Evolutionary conservation across 2,888 invertebrate genomes (phyloP), one percentile per base, ranked within the genome.

Genomic region (Slavum lentiscoides): DNA sequence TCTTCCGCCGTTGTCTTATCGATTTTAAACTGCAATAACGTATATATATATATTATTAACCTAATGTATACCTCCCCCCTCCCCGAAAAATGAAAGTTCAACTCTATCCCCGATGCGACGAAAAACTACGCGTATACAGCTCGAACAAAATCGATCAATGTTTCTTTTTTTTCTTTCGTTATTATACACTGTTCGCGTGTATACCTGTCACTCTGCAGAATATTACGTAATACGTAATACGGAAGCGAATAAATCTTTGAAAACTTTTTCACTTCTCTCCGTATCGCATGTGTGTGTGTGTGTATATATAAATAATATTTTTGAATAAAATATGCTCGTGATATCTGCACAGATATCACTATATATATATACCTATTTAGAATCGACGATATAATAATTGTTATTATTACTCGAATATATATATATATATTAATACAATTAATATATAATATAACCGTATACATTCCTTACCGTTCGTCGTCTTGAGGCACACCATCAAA

Each of bases 51-150:
- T 30, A 30, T 30, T 69, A 37, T 37, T 19, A 53, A 5, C 19
- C 17, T 62, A 30, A 30, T 62, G 62, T 69, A n/a, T 30, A 55
- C 68, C n/a, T n/a, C n/a, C n/a, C n/a, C n/a, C n/a, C n/a, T n/a
- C n/a, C 30, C 30, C 30, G 4, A 30, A 30, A 30, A 53, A 69
- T 69, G 53, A 55, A 69, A 69, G 53, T 37, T 69, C 30, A 69
- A 55, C 55, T 55, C 5, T 11, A 30, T 23, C 37, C 17, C 4
- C 19, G 53, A 53, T 30, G 30, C 19, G 55, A 69, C 23, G 23
- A 9, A 55, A 55, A 2, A 55, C 9, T 21, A 19, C 19, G 0
- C 8, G 17, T 69, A 19, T n/a, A 9, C 15, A 69, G 23, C 23
- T 30, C 53, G 15, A 21, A 30, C 30, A n/a, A 69, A 69, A 69